These are phyloP conservation scores for Drosophila aff. DNA, from an alignment of 1,140 invertebrate genomes.

Conservation along the genomic window DNA sequence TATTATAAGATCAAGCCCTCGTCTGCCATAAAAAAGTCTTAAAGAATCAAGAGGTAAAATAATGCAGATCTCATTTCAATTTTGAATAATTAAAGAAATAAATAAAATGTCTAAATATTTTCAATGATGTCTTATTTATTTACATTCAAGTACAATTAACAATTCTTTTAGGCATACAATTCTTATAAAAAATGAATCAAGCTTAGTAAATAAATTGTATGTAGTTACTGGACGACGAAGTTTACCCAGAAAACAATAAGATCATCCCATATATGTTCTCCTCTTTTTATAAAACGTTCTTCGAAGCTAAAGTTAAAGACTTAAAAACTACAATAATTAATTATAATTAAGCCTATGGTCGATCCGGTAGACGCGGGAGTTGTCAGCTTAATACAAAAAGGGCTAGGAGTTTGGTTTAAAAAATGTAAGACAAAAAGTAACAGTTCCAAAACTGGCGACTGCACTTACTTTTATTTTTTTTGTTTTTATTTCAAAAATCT, in stretches of 20 bases:
- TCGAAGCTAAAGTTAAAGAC: conserved; percentile 26
- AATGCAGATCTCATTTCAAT: too few species aligned
- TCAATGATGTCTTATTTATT: conserved; percentile 74
- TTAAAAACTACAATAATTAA: conserved; percentile 33
- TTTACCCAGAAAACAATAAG: conserved; percentile 43
- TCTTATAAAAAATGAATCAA: conserved; percentile 56
- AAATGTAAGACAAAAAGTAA: conserved; percentile 39
- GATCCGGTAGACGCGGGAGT: conserved; percentile 31
- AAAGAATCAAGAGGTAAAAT: neutral
- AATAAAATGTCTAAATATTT: conserved; percentile 4
- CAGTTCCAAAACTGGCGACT: conserved; percentile 58
- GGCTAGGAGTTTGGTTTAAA: conserved; percentile 35
- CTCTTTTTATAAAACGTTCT: conserved; percentile 27
- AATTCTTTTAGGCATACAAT: conserved; percentile 59
- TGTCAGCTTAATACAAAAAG: conserved; percentile 45
- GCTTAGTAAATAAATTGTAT: conserved; percentile 51
- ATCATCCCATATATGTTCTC: conserved; percentile 9
- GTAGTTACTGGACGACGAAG: conserved; percentile 35
- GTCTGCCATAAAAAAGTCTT: neutral
- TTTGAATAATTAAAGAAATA: neutral
- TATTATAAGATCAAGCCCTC: too few species aligned
- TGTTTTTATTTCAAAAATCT: conserved; percentile 55
- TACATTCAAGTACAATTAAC: conserved; percentile 74
- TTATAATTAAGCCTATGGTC: conserved; percentile 33
- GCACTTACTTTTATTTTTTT: conserved; percentile 32